Base-by-base conservation (phyloP, 2,113 vertebrate species). In the Psittacula cyanocephala region DNA sequence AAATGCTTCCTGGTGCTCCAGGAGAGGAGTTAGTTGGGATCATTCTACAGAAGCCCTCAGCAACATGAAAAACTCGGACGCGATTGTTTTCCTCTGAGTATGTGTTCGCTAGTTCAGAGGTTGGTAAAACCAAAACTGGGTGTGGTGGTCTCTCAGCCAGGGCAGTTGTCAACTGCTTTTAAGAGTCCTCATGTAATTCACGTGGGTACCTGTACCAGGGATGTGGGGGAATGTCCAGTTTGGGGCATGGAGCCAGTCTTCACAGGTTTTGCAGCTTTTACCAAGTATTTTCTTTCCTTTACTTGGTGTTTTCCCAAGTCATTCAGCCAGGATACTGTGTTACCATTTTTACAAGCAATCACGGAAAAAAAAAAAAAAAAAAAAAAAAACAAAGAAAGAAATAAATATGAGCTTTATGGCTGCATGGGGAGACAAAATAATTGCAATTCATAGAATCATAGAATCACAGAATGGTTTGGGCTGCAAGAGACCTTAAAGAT, bases 181-280 rank as follows among this genome's bases (percentile, higher is more conserved):
- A 37, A 19, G 37, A 80, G 24, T 13, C 20, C 27, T 64, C 11
- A 11, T 11, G 28, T 43, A 15, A 47, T 62, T 70, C 10, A 28
- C 0, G 0, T 46, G 64, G 16, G 18, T 74, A 17, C 0, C 0
- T 15, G 53, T 57, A n/a, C 13, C 13, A 7, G n/a, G 28, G 27
- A 19, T 17, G 24, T 14, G 60, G 20, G 10, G 23, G 35, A 68
- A 39, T 0, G 2, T 19, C 46, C 19, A 1, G 0, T 44, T 37
- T 68, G 46, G 43, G 41, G 9, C 2, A 0, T 3, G 37, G 44
- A 59, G 28, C 22, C 11, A 5, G 9, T 5, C 16, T 11, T 29
- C 5, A 6, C 1, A 1, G 17, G 31, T 70, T 65, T 46, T 67
- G n/a, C 33, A 8, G 15, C 23, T 78, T 88, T 70, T 49, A 55